Base-by-base conservation (phyloP, 2,888 invertebrate genomes). In the Cerceris rybyensis region DNA sequence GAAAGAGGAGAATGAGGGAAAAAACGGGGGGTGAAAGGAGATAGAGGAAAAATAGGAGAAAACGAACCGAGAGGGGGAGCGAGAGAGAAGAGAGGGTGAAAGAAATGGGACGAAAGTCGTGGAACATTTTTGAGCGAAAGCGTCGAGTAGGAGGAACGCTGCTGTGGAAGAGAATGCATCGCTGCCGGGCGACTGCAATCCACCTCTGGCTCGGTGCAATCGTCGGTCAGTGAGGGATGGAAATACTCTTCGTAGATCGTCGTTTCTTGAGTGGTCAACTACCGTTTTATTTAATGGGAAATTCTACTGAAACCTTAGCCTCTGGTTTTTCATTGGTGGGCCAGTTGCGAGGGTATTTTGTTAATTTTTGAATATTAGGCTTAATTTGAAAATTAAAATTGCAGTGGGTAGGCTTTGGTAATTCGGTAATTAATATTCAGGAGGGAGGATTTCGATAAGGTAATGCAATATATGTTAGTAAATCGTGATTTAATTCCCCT, bases 61-160 rank as follows among this genome's bases (percentile, higher is more conserved):
- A 59, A 49, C 13, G 43, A 16, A 5, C 52, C 14, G 41, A 14
- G n/a, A 9, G 41, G 28, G 39, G 41, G 42, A 59, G 52, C 49
- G 7, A 69, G 8, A 46, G 7, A 55, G 54, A 46, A 4, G 7
- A 50, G 14, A 9, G 28, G 42, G 42, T 46, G 65, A 41, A 67
- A 79, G 64, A 60, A 70, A 76, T 70, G 55, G 59, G 55, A 68
- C 54, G 50, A 75, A 76, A 64, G 70, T 76, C 77, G 65, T 7
- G 52, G 49, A 42, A 50, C 50, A 70, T 75, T 80, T 79, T 79
- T 63, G 61, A 71, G 63, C 39, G 54, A 66, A 61, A 67, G 60
- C 64, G 55, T 52, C 14, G 50, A 61, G 52, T 57, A n/a, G 52
- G 28, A 46, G 59, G 46, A 63, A 77, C 50, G 54, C 13, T n/a